These are phyloP conservation scores for Percopsis transmontana DNA, from an alignment of 2,113 vertebrate genomes.

Conservation along the genomic window DNA sequence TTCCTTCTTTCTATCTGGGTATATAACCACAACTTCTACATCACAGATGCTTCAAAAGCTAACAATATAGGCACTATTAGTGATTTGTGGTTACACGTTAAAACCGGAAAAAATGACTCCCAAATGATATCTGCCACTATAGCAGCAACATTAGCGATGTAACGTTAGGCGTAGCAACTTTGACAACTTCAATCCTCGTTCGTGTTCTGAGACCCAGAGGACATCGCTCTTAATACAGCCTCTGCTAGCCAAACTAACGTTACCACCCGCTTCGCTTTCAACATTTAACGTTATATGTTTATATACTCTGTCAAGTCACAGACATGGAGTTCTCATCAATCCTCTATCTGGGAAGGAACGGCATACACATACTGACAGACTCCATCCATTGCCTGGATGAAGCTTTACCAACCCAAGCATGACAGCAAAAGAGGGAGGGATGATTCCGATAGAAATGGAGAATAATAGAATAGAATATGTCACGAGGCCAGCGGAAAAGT, in stretches of 20 bases:
- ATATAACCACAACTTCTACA: too few relatives aligned
- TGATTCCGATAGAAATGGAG: background rate
- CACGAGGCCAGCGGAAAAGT: slow-evolving; percentile 1
- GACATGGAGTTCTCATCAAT: slow-evolving; percentile 50
- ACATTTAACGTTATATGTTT: too few relatives aligned
- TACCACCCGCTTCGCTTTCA: slow-evolving; percentile 39
- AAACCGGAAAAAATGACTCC: slow-evolving; percentile 38
- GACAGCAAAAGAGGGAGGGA: slow-evolving; percentile 3
- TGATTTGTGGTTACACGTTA: slow-evolving; percentile 63
- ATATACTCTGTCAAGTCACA: slow-evolving; percentile 59
- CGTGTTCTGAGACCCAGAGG: slow-evolving; percentile 55
- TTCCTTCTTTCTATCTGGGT: too few relatives aligned
- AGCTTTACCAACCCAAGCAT: slow-evolving; percentile 19
- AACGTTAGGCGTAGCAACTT: slow-evolving; percentile 56
- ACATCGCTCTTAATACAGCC: slow-evolving; percentile 50
- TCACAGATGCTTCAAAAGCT: slow-evolving; percentile 45
- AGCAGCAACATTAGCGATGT: slow-evolving; percentile 60
- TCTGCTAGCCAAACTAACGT: slow-evolving; percentile 48
- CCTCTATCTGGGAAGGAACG: slow-evolving; percentile 48
- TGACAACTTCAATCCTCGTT: slow-evolving; percentile 44
- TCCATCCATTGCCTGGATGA: slow-evolving; percentile 28
- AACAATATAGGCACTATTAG: too few relatives aligned
- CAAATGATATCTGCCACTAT: slow-evolving; percentile 49
- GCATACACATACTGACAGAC: slow-evolving; percentile 36
- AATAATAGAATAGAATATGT: too few relatives aligned